These are phyloP conservation scores for Sus scrofa DNA, from an alignment of 2,113 vertebrate species.

Conservation along the genomic window DNA sequence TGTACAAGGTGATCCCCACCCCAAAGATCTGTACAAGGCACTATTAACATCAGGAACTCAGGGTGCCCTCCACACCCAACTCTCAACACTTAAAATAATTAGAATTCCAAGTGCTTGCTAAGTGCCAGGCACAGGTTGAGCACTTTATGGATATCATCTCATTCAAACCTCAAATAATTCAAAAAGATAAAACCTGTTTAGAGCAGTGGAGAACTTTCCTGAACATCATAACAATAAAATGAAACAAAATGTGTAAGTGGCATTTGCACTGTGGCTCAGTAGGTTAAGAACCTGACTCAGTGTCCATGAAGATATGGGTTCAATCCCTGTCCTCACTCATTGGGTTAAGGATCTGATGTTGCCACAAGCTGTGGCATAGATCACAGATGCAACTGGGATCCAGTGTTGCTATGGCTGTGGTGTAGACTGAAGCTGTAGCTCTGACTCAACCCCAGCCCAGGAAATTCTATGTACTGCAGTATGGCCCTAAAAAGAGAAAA, in stretches of 20 bases:
- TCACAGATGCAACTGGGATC: too few species aligned
- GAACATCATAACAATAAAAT: not conserved
- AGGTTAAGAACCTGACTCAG: too few species aligned
- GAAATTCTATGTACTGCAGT: too few species aligned
- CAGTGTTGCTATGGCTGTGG: too few species aligned
- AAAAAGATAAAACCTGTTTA: not conserved
- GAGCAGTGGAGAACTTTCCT: not conserved
- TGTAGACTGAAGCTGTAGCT: too few species aligned
- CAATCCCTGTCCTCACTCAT: too few species aligned
- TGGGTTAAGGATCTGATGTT: too few species aligned
- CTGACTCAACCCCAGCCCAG: too few species aligned
- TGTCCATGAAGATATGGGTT: too few species aligned
- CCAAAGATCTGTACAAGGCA: not conserved
- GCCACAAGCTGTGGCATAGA: too few species aligned
- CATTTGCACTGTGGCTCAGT: too few species aligned
- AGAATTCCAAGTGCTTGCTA: not conserved
- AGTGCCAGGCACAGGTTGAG: not conserved
- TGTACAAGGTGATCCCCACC: not conserved
- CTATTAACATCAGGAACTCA: not conserved
- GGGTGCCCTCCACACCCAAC: not conserved
- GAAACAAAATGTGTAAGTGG: not conserved
- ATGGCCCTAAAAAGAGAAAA: too few species aligned
- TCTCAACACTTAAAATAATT: not conserved
- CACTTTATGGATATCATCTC: not conserved
- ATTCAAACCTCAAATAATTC: not conserved